Base-by-base conservation (phyloP, 2,113 vertebrate genomes). In the Pteruthius melanotis region DNA sequence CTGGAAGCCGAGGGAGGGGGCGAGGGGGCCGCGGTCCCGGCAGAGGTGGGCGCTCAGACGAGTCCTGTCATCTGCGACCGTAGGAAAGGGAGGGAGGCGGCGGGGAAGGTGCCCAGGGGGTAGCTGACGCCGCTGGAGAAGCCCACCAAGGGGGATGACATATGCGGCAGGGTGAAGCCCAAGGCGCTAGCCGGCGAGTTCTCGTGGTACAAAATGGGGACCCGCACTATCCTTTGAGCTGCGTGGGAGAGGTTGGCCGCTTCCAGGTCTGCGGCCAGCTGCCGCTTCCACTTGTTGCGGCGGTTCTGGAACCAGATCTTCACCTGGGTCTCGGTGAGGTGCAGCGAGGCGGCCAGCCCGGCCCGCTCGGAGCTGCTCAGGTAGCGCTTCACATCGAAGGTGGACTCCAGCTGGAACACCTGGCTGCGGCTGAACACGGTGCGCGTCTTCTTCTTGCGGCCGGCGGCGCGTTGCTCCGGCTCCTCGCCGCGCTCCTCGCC, bases 281-380 rank as follows among this genome's bases (percentile, higher is more conserved):
- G 99, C 70, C 99, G 95, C 96, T 99, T 99, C 99, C 99, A 99
- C 99, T 99, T 99, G 98, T 99, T 99, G 97, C 99, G 98, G 61
- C 99, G 97, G 97, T 99, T 99, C 98, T 99, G 99, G 97, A 99
- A 99, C 99, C 99, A 99, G 95, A 99, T 99, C 98, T 99, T 99
- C 83, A 99, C 99, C 97, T 99, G 99, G 2, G 99, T 99, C 98
- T 99, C 99, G 47, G 99, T 99, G 90, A 99, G 98, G 93, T 99
- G 99, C 64, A 99, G 98, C 7, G 99, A 97, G 35, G 99, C 99
- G 22, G 99, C 99, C 91, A 99, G 97, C 37, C 99, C 99, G 12
- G 99, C 99, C 90, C 98, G 86, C 94, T 99, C 98, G 2, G 98
- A 96, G 94, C 99, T 99, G 97, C 98, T 99, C 93, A 99, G 96